Percentiles rank a stretch among this genome's conserved stretches.
Conservation (phyloP, 2,113 vertebrate species). For the Fukomys damarensis region DNA sequence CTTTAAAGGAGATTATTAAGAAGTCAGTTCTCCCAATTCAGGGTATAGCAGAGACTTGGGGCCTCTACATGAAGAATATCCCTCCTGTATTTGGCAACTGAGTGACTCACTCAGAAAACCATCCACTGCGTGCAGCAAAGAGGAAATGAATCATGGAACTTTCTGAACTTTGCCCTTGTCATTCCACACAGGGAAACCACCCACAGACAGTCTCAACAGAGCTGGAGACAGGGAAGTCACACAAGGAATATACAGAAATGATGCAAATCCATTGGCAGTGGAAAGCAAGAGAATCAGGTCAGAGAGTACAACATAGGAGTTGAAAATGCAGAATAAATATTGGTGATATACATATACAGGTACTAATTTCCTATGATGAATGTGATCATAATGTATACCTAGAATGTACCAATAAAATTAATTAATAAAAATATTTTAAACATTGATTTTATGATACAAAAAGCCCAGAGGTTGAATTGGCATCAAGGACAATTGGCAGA, state of each 20-base stretch:
- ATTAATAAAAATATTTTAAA: too few relatives aligned
- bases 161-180: slow-evolving; percentile 87
- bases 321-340: background rate
- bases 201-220: slow-evolving; percentile 81
- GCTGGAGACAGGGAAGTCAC: slow-evolving; percentile 80
- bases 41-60: slow-evolving; percentile 53
- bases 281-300: background rate
- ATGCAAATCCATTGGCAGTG: slow-evolving; percentile 12
- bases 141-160: slow-evolving; percentile 89
- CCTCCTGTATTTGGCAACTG: slow-evolving; percentile 75
- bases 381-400: too few relatives aligned
- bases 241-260: slow-evolving; percentile 36
- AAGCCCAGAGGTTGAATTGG: background rate
- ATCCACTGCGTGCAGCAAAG: slow-evolving; percentile 81
- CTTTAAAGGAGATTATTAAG: slow-evolving; percentile 7
- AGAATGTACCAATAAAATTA: too few relatives aligned
- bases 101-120: slow-evolving; percentile 86
- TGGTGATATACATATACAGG: background rate
- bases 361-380: too few relatives aligned
- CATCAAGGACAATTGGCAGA: background rate
- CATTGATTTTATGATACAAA: slow-evolving; percentile 46
- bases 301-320: background rate
- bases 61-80: slow-evolving; percentile 60
- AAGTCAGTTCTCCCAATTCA: slow-evolving; percentile 15
- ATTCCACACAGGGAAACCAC: slow-evolving; percentile 84